Percentiles rank a stretch among this genome's conserved stretches.
phyloP scores from a whole-genome alignment of 1,140 invertebrate genomes.

The Camponotus vicinus region DNA sequence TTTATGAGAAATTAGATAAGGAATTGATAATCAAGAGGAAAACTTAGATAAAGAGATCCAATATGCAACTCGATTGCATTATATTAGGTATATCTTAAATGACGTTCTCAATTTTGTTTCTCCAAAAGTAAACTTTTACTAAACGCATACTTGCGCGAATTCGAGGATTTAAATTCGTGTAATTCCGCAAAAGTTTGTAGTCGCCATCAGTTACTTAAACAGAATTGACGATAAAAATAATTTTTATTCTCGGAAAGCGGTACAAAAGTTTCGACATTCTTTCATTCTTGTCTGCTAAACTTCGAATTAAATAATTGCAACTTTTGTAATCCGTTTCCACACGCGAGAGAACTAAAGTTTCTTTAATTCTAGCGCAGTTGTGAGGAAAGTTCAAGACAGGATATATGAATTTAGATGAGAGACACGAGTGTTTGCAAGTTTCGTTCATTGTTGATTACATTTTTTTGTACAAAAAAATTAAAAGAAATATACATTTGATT shows the following conservation, averaged over 20 bases:
- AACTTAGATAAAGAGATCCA: not conserved
- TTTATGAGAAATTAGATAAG: slow-evolving; percentile 8
- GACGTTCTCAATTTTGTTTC: not conserved
- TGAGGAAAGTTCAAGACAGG: not conserved
- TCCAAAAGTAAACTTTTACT: not conserved
- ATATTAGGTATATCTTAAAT: not conserved
- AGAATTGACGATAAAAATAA: not conserved
- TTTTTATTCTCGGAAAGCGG: too few species aligned
- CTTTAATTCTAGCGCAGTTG: not conserved
- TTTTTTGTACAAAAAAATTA: not conserved
- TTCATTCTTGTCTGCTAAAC: not conserved
- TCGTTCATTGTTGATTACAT: not conserved
- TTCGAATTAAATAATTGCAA: slow-evolving; percentile 2
- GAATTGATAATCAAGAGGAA: not conserved
- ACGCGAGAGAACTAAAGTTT: not conserved
- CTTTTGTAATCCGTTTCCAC: not conserved
- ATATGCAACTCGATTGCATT: not conserved
- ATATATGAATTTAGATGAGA: not conserved
- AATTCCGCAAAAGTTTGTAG: not conserved
- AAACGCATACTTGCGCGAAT: too few species aligned
- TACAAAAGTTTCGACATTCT: not conserved
- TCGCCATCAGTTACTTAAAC: not conserved
- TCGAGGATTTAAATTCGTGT: not conserved
- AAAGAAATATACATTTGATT: not conserved
- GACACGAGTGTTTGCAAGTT: not conserved